Base-by-base conservation (phyloP, 2,888 invertebrate species). In the Drosophila gaucha region DNA sequence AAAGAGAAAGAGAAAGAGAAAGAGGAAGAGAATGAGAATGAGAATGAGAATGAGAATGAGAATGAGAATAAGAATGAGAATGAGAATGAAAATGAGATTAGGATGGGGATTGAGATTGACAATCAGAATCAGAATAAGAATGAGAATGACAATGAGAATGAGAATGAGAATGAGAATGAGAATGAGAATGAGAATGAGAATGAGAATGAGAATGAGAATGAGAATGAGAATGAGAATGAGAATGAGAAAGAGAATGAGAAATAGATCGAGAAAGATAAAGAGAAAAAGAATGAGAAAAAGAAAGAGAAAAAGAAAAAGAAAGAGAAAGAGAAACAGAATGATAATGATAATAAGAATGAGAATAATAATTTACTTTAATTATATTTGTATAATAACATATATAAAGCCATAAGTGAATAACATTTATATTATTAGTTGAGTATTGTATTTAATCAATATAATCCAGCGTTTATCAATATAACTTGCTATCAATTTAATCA, bases 371-470 rank as follows among this genome's bases (percentile, higher is more conserved):
- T n/a, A n/a, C n/a, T n/a, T n/a, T n/a, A n/a, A n/a, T n/a, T n/a
- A n/a, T n/a, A n/a, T n/a, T n/a, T n/a, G n/a, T n/a, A n/a, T n/a
- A n/a, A n/a, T n/a, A n/a, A n/a, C n/a, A n/a, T n/a, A n/a, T n/a
- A n/a, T n/a, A n/a, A n/a, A n/a, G n/a, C n/a, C n/a, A n/a, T n/a
- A n/a, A n/a, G n/a, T n/a, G n/a, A n/a, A n/a, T n/a, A n/a, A n/a
- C n/a, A n/a, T n/a, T n/a, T n/a, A n/a, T n/a, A n/a, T n/a, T n/a
- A n/a, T n/a, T n/a, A n/a, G n/a, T n/a, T n/a, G n/a, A n/a, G n/a
- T n/a, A n/a, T n/a, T n/a, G n/a, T n/a, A n/a, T 73, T 50, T 47
- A 58, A 63, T 68, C 62, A 54, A 55, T 33, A 16, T 43, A 57
- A 62, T 39, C 50, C 50, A 43, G 6, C 6, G 18, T 14, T 31